Conservation (phyloP, 2,113 vertebrate species). For the Ginglymostoma cirratum region DNA sequence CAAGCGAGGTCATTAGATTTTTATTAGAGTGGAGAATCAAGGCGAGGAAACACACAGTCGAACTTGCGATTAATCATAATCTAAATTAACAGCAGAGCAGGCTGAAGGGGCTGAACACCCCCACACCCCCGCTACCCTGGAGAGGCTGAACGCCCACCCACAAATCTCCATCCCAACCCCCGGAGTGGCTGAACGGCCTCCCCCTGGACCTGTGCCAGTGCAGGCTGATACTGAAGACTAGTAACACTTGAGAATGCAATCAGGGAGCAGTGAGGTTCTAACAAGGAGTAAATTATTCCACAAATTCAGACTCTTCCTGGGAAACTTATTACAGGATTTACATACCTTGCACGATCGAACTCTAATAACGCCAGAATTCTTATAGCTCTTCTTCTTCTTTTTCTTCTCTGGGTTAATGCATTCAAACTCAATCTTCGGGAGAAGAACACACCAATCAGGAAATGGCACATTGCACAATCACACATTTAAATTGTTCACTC, state of each 20-base stretch:
- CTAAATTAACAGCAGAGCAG: not conserved
- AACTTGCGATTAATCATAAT: not conserved
- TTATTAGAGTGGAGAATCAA: not conserved
- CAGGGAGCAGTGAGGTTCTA: too few relatives aligned
- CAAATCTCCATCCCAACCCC: too few relatives aligned
- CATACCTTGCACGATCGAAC: conserved; percentile 77
- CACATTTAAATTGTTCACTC: not conserved
- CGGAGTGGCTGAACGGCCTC: not conserved
- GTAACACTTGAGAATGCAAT: not conserved
- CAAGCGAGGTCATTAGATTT: not conserved
- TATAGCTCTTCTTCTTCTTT: conserved; percentile 88
- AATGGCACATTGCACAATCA: not conserved
- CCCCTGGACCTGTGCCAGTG: not conserved
- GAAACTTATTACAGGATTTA: not conserved
- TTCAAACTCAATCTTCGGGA: conserved; percentile 71
- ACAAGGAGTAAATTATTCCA: not conserved
- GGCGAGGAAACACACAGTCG: too few relatives aligned
- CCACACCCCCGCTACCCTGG: not conserved
- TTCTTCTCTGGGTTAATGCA: conserved; percentile 84
- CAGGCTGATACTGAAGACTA: not conserved
- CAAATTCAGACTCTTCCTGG: not conserved
- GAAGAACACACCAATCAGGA: not conserved
- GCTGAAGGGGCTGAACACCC: not conserved
- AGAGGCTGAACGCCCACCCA: not conserved
- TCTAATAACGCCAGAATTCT: conserved; percentile 75